These are phyloP conservation scores for Chiridota heheva DNA, from an alignment of 35 echinoderm and acorn worm species.

Conservation along the genomic window DNA sequence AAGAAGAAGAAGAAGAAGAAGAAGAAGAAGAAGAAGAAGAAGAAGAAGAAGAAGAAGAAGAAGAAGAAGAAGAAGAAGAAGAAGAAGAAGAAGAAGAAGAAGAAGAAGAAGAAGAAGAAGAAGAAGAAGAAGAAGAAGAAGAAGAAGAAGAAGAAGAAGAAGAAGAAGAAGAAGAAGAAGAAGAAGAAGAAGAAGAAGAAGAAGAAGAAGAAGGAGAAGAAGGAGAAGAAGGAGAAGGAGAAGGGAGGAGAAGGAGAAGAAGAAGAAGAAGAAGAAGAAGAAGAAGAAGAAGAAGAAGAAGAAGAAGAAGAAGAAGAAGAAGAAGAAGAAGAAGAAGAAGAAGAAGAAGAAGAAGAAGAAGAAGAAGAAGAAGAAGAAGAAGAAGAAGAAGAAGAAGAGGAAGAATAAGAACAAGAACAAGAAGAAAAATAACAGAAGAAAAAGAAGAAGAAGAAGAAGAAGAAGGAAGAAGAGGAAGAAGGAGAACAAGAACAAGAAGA, in stretches of 20 bases:
- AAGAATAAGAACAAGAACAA: not conserved
- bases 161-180: conserved; percentile 21
- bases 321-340: conserved; percentile 50
- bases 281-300: conserved; percentile 47
- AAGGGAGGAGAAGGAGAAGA: conserved; percentile 36
- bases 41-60: not conserved
- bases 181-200: conserved; percentile 18
- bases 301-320: conserved; percentile 52
- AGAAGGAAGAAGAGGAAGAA: no score
- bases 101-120: not conserved
- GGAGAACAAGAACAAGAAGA: not conserved
- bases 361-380: not conserved
- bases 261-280: conserved; percentile 57
- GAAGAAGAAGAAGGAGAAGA: conserved; percentile 5
- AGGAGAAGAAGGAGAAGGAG: not conserved
- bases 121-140: conserved; percentile 1
- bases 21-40: not conserved
- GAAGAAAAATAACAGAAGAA: not conserved
- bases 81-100: not conserved
- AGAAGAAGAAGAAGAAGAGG: not conserved
- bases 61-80: not conserved
- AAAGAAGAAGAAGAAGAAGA: not conserved
- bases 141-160: not conserved
- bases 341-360: conserved; percentile 54
- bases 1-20: no score